Conservation (phyloP, 2,888 invertebrate genomes). For the Microctonus aethiopoides region DNA sequence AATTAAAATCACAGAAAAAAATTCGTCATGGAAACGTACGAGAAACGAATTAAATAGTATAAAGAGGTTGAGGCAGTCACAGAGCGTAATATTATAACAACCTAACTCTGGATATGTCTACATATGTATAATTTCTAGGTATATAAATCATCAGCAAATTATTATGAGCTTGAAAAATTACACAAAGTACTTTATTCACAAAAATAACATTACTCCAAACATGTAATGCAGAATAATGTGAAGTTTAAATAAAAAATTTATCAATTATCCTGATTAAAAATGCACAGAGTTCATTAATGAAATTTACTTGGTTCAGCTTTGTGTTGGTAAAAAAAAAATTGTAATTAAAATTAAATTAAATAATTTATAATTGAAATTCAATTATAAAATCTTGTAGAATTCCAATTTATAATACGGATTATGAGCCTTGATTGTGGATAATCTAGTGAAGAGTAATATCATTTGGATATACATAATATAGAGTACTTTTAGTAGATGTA, state of each 20-base stretch:
- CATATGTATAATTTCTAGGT: neutral
- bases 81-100: neutral
- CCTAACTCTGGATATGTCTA: neutral
- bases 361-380: neutral
- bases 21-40: neutral
- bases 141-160: conserved; percentile 14
- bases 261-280: no score
- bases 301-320: no score
- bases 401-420: conserved; percentile 17
- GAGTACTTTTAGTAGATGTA: neutral
- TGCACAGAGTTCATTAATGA: no score
- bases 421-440: neutral
- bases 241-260: no score
- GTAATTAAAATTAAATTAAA: no score
- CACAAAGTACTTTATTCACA: no score
- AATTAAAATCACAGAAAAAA: conserved; percentile 21
- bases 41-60: neutral
- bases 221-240: no score
- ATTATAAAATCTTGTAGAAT: neutral
- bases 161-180: conserved; percentile 33
- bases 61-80: neutral
- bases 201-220: no score
- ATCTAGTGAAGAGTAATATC: neutral
- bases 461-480: neutral
- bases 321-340: no score